Conservation (phyloP, 2,888 invertebrate species). For the Ariolimax columbianus region DNA sequence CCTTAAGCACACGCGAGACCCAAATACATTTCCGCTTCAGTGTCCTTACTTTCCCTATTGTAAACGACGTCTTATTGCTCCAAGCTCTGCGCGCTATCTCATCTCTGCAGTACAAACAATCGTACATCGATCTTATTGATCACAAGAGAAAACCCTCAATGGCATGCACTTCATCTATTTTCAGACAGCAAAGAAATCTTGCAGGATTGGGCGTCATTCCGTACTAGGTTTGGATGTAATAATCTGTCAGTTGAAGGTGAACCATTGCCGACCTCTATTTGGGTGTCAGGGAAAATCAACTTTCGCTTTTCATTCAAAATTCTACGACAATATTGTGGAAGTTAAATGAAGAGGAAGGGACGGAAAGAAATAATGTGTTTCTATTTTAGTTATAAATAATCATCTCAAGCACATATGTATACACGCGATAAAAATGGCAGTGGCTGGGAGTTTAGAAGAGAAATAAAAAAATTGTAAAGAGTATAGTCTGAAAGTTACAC, state of each 20-base stretch:
- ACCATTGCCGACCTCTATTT: not conserved
- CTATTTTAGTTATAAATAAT: too few relatives aligned
- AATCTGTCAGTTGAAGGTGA: not conserved
- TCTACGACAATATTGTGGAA: too few relatives aligned
- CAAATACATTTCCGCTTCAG: not conserved
- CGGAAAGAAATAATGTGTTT: too few relatives aligned
- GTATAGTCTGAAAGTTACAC: too few relatives aligned
- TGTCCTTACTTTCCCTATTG: not conserved
- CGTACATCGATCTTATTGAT: slow-evolving; percentile 12
- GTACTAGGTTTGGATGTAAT: not conserved
- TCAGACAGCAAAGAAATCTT: not conserved
- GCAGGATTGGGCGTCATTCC: not conserved
- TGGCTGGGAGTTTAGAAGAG: too few relatives aligned
- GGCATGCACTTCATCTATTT: not conserved
- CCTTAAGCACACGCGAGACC: not conserved
- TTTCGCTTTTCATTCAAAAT: too few relatives aligned
- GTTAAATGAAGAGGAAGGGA: too few relatives aligned
- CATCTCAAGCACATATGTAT: too few relatives aligned
- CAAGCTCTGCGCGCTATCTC: not conserved
- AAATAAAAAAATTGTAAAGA: too few relatives aligned
- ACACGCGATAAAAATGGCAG: too few relatives aligned
- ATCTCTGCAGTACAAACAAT: not conserved
- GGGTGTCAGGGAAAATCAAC: not conserved
- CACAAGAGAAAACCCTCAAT: not conserved
- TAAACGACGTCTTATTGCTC: not conserved